These are phyloP conservation scores for Eupithecia insigniata DNA, from an alignment of 2,888 invertebrate species.

Conservation along the genomic window DNA sequence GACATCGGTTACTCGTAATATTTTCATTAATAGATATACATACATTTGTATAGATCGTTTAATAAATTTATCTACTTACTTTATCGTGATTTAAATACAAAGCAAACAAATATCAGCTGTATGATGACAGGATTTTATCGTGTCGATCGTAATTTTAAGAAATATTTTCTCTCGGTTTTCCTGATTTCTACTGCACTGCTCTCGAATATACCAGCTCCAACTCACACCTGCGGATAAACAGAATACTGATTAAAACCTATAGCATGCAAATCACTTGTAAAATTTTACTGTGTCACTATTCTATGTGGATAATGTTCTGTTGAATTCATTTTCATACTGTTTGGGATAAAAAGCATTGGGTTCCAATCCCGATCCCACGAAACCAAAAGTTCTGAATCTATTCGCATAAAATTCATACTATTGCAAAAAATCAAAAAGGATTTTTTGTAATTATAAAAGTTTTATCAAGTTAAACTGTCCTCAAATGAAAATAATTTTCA, in stretches of 20 bases:
- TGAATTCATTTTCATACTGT: neutral
- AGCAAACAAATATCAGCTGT: neutral
- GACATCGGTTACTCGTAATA: neutral
- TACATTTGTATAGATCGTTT: no score
- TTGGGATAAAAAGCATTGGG: neutral
- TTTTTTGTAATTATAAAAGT: conserved; percentile 14
- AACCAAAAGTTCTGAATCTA: neutral
- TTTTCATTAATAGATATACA: no score
- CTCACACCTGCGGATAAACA: conserved; percentile 60
- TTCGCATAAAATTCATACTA: neutral
- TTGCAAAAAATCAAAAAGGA: neutral
- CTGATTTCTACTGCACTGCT: conserved; percentile 14
- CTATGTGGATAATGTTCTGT: neutral
- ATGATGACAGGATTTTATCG: neutral
- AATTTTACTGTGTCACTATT: conserved; percentile 31
- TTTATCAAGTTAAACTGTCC: conserved; percentile 14
- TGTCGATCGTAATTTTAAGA: no score
- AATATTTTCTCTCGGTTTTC: no score
- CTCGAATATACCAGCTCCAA: conserved; percentile 36
- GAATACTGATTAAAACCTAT: conserved; percentile 70
- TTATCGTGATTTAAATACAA: no score
- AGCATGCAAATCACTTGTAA: conserved; percentile 57
- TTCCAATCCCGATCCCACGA: neutral
- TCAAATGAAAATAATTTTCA: conserved; percentile 35
- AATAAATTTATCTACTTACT: no score